These are phyloP conservation scores for Neogale vison DNA, from an alignment of 2,113 vertebrate genomes.

Conservation along the genomic window DNA sequence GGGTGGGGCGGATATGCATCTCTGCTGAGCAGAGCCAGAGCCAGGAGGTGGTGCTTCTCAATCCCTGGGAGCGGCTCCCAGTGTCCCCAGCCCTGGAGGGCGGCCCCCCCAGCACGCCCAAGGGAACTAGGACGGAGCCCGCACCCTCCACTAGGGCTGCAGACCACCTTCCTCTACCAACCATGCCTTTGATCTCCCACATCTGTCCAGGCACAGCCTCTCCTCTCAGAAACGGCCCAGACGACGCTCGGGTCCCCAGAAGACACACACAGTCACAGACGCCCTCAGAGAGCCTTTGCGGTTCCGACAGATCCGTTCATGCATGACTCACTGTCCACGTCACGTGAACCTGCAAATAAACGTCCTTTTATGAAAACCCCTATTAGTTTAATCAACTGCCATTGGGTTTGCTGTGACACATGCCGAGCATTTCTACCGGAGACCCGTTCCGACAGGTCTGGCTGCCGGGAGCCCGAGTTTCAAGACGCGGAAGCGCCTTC, in stretches of 20 bases:
- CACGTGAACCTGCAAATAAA: not conserved
- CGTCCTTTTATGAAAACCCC: not conserved
- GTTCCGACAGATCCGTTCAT: not conserved
- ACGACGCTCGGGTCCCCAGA: too few species aligned
- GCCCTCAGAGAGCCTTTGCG: not conserved
- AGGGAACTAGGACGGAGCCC: not conserved
- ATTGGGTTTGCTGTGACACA: not conserved
- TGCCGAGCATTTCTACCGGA: not conserved
- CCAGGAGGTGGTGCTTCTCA: not conserved
- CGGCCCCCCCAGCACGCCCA: not conserved
- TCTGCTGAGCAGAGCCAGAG: not conserved
- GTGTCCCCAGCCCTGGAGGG: too few species aligned
- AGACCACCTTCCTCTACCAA: rapidly evolving
- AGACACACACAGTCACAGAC: not conserved
- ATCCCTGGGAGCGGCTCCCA: not conserved
- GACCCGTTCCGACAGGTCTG: not conserved
- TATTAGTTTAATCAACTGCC: not conserved
- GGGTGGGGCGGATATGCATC: not conserved
- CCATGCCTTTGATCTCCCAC: not conserved
- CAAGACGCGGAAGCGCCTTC: not conserved
- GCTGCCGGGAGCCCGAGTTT: not conserved
- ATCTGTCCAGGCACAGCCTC: not conserved
- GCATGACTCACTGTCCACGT: not conserved
- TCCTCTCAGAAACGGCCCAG: not conserved
- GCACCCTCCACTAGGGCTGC: rapidly evolving